A percentile compares a stretch with the other conserved stretches of the same genome.
These are phyloP conservation scores for Stichopus horrens DNA, from an alignment of 53 echinoderm and acorn worm species.

Conservation along the genomic window DNA sequence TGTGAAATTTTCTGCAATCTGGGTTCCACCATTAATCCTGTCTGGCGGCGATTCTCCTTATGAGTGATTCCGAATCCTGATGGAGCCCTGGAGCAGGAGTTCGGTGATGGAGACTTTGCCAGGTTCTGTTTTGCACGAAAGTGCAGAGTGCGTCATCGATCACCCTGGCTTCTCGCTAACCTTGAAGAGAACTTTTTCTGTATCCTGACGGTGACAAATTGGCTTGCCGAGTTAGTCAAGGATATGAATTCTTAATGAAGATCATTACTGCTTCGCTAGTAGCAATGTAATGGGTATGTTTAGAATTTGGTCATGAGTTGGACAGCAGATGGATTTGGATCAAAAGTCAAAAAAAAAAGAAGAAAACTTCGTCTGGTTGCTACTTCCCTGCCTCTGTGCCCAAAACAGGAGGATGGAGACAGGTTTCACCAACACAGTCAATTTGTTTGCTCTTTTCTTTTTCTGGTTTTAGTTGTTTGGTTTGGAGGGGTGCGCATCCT, in stretches of 20 bases:
- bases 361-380: too few species aligned
- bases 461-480: too few species aligned
- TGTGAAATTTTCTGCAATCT: background rate
- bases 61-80: background rate
- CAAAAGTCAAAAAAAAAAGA: too few species aligned
- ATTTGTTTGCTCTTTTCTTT: too few species aligned
- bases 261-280: background rate
- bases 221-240: background rate
- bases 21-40: constrained; percentile 13
- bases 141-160: constrained; percentile 13
- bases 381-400: too few species aligned
- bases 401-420: too few species aligned
- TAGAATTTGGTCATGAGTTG: background rate
- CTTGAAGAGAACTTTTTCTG: constrained; percentile 25
- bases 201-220: constrained; percentile 10
- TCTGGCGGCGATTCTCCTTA: constrained; percentile 10
- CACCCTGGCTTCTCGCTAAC: background rate
- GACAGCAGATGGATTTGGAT: too few species aligned
- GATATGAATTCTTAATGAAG: constrained; percentile 29
- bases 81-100: background rate
- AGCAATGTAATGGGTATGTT: background rate
- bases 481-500: too few species aligned
- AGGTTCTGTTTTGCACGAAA: background rate
- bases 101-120: background rate
- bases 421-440: too few species aligned